Conservation (phyloP, 2,113 vertebrate genomes). For the Salminus brasiliensis region DNA sequence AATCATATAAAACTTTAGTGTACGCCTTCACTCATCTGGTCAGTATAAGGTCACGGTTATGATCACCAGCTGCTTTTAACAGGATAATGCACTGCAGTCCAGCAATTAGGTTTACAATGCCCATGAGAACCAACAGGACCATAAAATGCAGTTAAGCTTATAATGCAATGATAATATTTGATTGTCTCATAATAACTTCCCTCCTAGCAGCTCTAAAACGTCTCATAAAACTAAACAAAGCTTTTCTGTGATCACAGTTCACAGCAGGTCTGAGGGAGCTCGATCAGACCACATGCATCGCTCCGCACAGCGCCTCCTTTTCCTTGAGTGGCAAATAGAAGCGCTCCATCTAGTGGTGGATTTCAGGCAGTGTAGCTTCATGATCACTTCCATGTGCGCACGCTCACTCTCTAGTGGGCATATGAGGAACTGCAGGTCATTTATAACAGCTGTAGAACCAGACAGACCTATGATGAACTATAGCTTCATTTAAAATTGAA, state of each 20-base stretch:
- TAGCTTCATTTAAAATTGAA: neutral
- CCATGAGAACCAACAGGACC: neutral
- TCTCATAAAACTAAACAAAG: neutral
- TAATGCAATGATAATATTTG: neutral
- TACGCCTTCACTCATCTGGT: neutral
- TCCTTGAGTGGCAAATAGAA: neutral
- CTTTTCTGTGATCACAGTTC: neutral
- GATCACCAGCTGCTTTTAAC: neutral
- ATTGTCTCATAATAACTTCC: neutral
- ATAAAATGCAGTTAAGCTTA: neutral
- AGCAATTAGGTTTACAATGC: neutral
- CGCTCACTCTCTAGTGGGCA: neutral
- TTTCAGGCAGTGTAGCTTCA: neutral
- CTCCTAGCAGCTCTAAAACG: neutral
- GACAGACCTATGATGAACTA: neutral
- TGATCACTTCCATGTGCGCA: too few relatives aligned
- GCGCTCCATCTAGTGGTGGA: conserved; percentile 6
- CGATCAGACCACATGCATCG: too few relatives aligned
- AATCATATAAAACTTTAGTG: too few relatives aligned
- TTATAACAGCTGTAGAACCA: neutral
- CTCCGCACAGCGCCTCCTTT: neutral
- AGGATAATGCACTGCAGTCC: neutral
- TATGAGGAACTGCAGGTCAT: neutral
- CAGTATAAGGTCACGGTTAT: neutral
- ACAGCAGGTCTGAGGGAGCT: neutral